Conservation (phyloP, 2,797 vertebrate genomes). For the Spinibarbus caldwelli region DNA sequence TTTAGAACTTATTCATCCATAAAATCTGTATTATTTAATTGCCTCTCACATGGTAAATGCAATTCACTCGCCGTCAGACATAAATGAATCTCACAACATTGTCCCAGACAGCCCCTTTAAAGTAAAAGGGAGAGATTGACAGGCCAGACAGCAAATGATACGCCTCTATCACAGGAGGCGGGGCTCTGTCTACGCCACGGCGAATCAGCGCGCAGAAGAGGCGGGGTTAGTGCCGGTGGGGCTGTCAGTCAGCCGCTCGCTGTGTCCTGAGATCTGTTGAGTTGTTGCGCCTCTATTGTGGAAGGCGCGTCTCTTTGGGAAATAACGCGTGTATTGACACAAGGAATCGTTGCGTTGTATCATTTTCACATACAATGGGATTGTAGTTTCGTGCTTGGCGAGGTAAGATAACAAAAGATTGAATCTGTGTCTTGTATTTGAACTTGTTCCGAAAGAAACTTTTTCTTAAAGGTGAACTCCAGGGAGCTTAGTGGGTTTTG, state of each 20-base stretch:
- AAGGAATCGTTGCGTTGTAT: conserved; percentile 9
- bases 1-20: neutral
- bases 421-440: neutral
- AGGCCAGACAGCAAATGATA: conserved; percentile 28
- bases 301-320: conserved; percentile 32
- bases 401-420: conserved; percentile 9
- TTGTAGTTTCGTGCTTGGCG: neutral
- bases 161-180: neutral
- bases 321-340: conserved; percentile 27
- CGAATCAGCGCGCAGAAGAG: conserved; percentile 52
- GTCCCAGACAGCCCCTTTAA: neutral
- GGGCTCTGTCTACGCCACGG: neutral
- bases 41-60: neutral
- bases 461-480: conserved; percentile 28
- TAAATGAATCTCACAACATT: neutral
- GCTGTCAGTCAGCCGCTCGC: conserved; percentile 43
- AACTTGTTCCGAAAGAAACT: conserved; percentile 36
- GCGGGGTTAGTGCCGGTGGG: conserved; percentile 44
- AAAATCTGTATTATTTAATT: neutral
- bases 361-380: conserved; percentile 32
- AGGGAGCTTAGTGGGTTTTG: neutral
- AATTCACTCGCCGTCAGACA: neutral
- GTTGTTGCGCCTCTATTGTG: conserved; percentile 44
- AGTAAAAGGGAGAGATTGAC: conserved; percentile 49
- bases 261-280: conserved; percentile 29